Percentiles rank a stretch among this genome's conserved stretches.
Evolutionary conservation across 2,888 invertebrate species (phyloP).

Genomic region (Oligia strigilis): DNA sequence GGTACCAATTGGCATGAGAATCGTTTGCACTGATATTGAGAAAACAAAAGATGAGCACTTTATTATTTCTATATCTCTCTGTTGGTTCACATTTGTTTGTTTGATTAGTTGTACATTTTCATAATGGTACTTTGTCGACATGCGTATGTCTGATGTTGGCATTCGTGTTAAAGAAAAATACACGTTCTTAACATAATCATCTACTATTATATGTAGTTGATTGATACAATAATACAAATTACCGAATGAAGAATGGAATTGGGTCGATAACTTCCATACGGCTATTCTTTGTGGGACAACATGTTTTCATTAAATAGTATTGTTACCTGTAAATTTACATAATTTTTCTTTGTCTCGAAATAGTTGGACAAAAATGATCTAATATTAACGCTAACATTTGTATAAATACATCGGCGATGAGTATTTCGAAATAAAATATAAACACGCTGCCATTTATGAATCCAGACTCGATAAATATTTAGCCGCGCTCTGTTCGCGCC

Average conservation of each 20-base stretch:
- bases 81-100: constrained; percentile 39
- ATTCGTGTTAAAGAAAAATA: constrained; percentile 12
- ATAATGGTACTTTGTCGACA: constrained; percentile 24
- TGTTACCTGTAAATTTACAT: constrained; percentile 35
- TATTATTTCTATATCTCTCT: constrained; percentile 39
- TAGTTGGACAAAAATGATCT: constrained; percentile 7
- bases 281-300: constrained; percentile 4
- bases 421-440: constrained; percentile 56
- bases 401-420: constrained; percentile 34
- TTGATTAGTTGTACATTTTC: constrained; percentile 31
- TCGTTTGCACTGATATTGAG: constrained; percentile 34
- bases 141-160: constrained; percentile 24
- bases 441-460: constrained; percentile 75
- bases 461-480: constrained; percentile 82
- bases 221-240: constrained; percentile 11
- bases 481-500: constrained; percentile 77
- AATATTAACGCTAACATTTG: constrained; percentile 35
- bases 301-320: constrained; percentile 36
- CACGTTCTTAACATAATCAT: constrained; percentile 34
- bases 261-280: constrained; percentile 9
- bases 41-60: constrained; percentile 46
- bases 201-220: constrained; percentile 3
- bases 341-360: constrained; percentile 27
- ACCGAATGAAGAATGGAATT: background rate
- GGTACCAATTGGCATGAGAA: constrained; percentile 50